Conservation (phyloP, 1,140 invertebrate genomes). For the Apis cerana region DNA sequence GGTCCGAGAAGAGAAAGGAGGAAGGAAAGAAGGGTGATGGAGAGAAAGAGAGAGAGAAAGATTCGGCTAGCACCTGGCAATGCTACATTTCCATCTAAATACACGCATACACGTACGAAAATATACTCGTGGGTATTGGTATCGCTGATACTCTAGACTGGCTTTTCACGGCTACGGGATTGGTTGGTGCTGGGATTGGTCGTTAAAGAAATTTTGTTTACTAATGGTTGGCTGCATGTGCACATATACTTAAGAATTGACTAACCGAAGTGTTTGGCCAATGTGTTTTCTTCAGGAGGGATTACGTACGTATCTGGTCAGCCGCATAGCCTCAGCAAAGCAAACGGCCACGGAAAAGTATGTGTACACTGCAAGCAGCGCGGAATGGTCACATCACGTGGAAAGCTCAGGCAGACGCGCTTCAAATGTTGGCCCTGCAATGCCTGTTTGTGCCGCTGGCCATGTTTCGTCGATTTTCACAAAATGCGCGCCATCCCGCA, state of each 20-base stretch:
- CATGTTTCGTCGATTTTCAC: conserved; percentile 81
- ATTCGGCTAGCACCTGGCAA: conserved; percentile 76
- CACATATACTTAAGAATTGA: conserved; percentile 72
- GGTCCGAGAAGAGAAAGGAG: conserved; percentile 16
- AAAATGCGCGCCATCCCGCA: conserved; percentile 79
- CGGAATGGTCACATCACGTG: conserved; percentile 79
- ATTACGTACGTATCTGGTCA: conserved; percentile 80
- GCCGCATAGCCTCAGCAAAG: conserved; percentile 81
- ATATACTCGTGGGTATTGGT: conserved; percentile 62
- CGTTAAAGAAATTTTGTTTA: conserved; percentile 57
- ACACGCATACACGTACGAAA: conserved; percentile 68
- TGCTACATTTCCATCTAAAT: conserved; percentile 67
- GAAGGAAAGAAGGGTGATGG: conserved; percentile 13
- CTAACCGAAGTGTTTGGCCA: conserved; percentile 78
- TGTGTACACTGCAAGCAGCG: conserved; percentile 81
- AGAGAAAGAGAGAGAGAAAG: conserved; percentile 21
- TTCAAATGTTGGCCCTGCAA: conserved; percentile 82
- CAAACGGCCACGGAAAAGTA: conserved; percentile 81
- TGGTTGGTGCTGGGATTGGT: conserved; percentile 79
- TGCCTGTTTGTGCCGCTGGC: conserved; percentile 81
- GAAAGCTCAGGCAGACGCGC: conserved; percentile 81
- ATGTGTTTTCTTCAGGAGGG: conserved; percentile 79
- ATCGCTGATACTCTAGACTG: conserved; percentile 75
- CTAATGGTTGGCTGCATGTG: conserved; percentile 80
- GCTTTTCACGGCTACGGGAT: conserved; percentile 77